phyloP scores from a whole-genome alignment of 2,888 invertebrate genomes.

The Sipha maydis region DNA sequence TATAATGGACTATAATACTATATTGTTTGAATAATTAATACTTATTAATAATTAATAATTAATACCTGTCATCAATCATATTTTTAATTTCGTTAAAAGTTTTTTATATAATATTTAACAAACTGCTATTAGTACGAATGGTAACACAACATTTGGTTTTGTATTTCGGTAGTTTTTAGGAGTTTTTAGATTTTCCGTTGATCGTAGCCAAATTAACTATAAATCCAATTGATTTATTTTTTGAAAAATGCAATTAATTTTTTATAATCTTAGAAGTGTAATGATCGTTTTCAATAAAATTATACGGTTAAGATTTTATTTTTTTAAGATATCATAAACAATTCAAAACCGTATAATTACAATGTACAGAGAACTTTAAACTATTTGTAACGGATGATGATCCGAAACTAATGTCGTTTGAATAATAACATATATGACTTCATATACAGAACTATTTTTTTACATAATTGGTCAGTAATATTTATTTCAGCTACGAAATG shows the following conservation, averaged over 20 bases:
- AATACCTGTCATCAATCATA: neutral
- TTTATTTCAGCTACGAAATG: conserved; percentile 8
- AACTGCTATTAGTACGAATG: neutral
- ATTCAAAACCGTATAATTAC: neutral
- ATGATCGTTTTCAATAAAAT: neutral
- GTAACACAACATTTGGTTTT: neutral
- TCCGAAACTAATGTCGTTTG: neutral
- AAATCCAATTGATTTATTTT: conserved; percentile 25
- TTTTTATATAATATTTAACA: conserved; percentile 15
- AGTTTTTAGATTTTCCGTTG: neutral
- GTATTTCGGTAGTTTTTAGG: neutral
- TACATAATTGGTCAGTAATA: conserved; percentile 24
- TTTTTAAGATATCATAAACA: conserved; percentile 6
- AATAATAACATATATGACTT: conserved; percentile 37
- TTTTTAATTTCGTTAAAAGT: neutral
- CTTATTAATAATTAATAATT: too few species aligned
- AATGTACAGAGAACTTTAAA: neutral
- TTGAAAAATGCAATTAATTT: conserved; percentile 12
- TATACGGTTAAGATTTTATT: neutral
- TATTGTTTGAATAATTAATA: too few species aligned
- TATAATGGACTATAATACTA: too few species aligned
- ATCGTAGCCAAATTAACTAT: neutral
- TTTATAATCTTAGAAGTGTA: conserved; percentile 42
- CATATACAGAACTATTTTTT: conserved; percentile 19
- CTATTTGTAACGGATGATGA: conserved; percentile 11